These are phyloP conservation scores for Andrena fulva DNA, from an alignment of 2,888 invertebrate species.

Conservation along the genomic window DNA sequence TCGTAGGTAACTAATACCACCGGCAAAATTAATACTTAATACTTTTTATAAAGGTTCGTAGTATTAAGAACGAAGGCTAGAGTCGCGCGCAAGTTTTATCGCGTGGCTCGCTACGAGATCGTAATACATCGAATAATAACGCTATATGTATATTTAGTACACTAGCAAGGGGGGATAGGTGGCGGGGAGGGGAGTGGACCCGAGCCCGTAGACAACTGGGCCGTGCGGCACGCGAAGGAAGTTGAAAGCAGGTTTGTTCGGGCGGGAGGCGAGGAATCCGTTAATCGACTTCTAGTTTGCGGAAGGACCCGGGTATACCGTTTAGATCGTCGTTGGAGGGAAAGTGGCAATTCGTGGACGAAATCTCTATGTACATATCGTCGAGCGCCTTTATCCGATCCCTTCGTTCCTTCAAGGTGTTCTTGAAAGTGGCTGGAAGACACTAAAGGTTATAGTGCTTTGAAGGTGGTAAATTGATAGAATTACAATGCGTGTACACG, in stretches of 20 bases:
- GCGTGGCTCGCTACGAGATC: conserved; percentile 14
- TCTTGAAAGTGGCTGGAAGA: conserved; percentile 86
- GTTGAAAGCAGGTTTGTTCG: not conserved
- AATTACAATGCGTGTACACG: not conserved
- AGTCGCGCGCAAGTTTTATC: not conserved
- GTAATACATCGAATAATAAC: conserved; percentile 16
- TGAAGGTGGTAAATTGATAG: too few relatives aligned
- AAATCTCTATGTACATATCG: conserved; percentile 91
- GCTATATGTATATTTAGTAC: conserved; percentile 31
- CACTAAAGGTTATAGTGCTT: not conserved
- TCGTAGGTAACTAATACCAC: conserved; percentile 68
- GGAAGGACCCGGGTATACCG: conserved; percentile 93
- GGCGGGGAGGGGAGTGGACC: too few relatives aligned
- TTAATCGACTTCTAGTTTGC: conserved; percentile 93
- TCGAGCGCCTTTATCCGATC: conserved; percentile 90
- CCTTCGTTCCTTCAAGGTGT: conserved; percentile 88
- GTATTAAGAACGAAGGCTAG: conserved; percentile 8
- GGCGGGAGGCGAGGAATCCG: too few relatives aligned
- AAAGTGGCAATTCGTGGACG: conserved; percentile 86
- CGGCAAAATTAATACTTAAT: conserved; percentile 37
- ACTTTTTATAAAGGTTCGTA: conserved; percentile 11
- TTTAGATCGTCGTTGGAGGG: conserved; percentile 89
- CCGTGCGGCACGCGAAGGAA: not conserved
- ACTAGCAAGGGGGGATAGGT: not conserved
- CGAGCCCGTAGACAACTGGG: not conserved